These are phyloP conservation scores for Lindbergichthys nudifrons DNA, from an alignment of 2,797 vertebrate species.

Conservation along the genomic window DNA sequence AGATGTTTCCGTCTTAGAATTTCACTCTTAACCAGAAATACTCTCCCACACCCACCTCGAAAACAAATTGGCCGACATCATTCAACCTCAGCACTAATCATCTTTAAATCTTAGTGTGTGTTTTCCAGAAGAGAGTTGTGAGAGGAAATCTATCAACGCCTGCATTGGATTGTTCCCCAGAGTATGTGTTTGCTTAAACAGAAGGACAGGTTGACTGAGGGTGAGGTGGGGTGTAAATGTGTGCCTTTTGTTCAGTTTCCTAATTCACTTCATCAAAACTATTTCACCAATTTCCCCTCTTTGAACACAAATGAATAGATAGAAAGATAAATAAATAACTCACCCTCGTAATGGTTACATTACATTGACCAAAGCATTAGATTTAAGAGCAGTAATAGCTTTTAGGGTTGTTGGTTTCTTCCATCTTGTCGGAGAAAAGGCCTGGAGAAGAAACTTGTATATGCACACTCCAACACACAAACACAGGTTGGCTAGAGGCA, in stretches of 20 bases:
- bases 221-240: constrained; percentile 36
- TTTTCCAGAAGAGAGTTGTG: neutral
- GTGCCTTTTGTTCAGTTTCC: constrained; percentile 51
- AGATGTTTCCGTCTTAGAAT: neutral
- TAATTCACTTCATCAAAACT: constrained; percentile 63
- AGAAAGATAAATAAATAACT: constrained; percentile 77
- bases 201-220: constrained; percentile 41
- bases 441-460: constrained; percentile 64
- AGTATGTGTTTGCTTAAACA: constrained; percentile 26
- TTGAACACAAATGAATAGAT: constrained; percentile 72
- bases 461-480: constrained; percentile 45
- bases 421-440: constrained; percentile 53
- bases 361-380: constrained; percentile 74
- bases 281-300: constrained; percentile 54
- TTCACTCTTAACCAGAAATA: constrained; percentile 3
- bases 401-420: constrained; percentile 69
- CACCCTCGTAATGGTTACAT: constrained; percentile 75
- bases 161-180: neutral
- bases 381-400: constrained; percentile 82
- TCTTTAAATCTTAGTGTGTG: neutral
- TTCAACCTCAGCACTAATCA: neutral
- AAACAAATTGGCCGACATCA: neutral
- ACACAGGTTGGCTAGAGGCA: constrained; percentile 58
- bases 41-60: neutral
- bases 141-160: neutral